These are phyloP conservation scores for Furcula furcula DNA, from an alignment of 2,888 invertebrate genomes.

Conservation along the genomic window DNA sequence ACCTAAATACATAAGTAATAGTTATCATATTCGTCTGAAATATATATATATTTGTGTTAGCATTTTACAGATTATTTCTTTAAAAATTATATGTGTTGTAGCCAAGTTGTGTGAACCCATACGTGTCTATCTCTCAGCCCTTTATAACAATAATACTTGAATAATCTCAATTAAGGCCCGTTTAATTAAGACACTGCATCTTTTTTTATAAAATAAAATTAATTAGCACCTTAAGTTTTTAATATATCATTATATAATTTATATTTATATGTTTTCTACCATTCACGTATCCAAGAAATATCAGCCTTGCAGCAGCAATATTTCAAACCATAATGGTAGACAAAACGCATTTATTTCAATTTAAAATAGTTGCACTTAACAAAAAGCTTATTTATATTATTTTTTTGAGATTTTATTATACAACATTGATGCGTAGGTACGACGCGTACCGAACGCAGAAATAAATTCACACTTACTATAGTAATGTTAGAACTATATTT, in stretches of 20 bases:
- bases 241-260: constrained; percentile 8
- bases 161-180: constrained; percentile 6
- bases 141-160: constrained; percentile 18
- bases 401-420: constrained; percentile 16
- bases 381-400: constrained; percentile 1
- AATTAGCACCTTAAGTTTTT: constrained; percentile 26
- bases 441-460: constrained; percentile 2
- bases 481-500: neutral
- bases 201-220: constrained; percentile 15
- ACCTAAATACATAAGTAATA: too few relatives aligned
- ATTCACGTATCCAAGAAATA: neutral
- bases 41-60: too few relatives aligned
- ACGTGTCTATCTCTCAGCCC: constrained; percentile 5
- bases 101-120: too few relatives aligned
- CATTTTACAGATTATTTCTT: too few relatives aligned
- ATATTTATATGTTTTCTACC: constrained; percentile 5
- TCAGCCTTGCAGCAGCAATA: neutral
- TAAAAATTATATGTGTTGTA: too few relatives aligned
- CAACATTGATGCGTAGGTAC: constrained; percentile 13
- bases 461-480: constrained; percentile 1
- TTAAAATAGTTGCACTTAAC: constrained; percentile 10
- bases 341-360: constrained; percentile 13
- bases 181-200: constrained; percentile 26
- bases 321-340: constrained; percentile 8
- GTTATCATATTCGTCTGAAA: too few relatives aligned